phyloP scores from a whole-genome alignment of 2,113 vertebrate genomes.

The Zeus faber region DNA sequence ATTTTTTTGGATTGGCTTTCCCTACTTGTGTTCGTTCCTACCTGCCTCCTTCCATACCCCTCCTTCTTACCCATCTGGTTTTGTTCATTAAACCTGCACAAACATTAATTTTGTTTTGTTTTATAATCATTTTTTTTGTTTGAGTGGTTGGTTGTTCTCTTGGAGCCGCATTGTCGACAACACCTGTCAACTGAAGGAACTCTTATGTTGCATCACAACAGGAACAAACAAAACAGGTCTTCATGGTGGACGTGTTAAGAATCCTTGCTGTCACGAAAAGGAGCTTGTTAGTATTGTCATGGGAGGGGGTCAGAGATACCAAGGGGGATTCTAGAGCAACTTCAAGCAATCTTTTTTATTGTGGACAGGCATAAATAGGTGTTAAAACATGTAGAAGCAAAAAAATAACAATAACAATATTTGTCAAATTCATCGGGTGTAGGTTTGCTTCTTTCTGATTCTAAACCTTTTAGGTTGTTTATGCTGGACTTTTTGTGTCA shows the following conservation, averaged over 20 bases:
- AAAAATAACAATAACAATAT: constrained; percentile 74
- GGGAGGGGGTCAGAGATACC: constrained; percentile 68
- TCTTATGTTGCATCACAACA: constrained; percentile 79
- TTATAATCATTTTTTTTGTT: not conserved
- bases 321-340: constrained; percentile 73
- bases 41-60: constrained; percentile 34
- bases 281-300: constrained; percentile 79
- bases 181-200: constrained; percentile 91
- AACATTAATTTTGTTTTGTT: constrained; percentile 81
- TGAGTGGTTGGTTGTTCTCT: constrained; percentile 90
- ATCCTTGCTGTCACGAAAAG: constrained; percentile 78
- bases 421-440: constrained; percentile 78
- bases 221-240: constrained; percentile 83
- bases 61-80: constrained; percentile 52
- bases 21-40: constrained; percentile 21
- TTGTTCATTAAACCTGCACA: constrained; percentile 84
- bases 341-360: constrained; percentile 67
- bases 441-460: constrained; percentile 77
- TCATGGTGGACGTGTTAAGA: constrained; percentile 82
- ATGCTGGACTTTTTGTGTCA: constrained; percentile 85
- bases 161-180: constrained; percentile 81
- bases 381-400: constrained; percentile 55
- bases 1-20: constrained; percentile 62
- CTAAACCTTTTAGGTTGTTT: constrained; percentile 81
- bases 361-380: constrained; percentile 65